Evolutionary conservation across 2,888 invertebrate genomes (phyloP), one percentile per base, ranked within the genome.

Genomic region (Lycophotia porphyrea): DNA sequence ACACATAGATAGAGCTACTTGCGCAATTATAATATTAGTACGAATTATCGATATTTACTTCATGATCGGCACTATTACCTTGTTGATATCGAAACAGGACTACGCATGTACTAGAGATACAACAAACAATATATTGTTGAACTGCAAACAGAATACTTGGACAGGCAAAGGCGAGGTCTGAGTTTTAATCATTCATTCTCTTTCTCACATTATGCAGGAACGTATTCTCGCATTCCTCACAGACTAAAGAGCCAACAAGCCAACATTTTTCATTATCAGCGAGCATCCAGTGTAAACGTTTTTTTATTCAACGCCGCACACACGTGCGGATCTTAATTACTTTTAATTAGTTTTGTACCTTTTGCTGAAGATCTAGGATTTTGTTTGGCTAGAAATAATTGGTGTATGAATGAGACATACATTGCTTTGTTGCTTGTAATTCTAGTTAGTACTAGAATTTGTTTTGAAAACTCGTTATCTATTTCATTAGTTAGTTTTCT

Each of bases 251-350:
- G 71, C 68, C 75, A 85, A 71, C 71, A 78, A 65, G 65, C 75
- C 75, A 85, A 75, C 73, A 85, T 79, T 84, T 84, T 82, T 78
- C 82, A 85, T 85, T 82, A 73, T 73, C 76, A 84, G 47, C 34
- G 49, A 13, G 63, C 72, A 60, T 70, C 70, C 60, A 36, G 47
- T 75, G 84, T 75, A 44, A 67, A 47, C 71, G 69, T 55, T 70
- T 80, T 81, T 84, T 85, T 71, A 68, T 82, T 52, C 61, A 49
- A 58, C 61, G 27, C 60, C 44, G 27, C 71, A 73, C 67, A 81
- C 60, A 61, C 68, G 36, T n/a, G 44, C 34, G 60, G 71, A 85
- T 85, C 77, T 81, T 85, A 81, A 84, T 77, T 81, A 77, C 68
- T 73, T 84, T 85, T 70, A 77, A 71, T 83, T 81, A 85, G 44